These are phyloP conservation scores for Sarcophaga caerulescens DNA, from an alignment of 2,888 invertebrate species.

Conservation along the genomic window DNA sequence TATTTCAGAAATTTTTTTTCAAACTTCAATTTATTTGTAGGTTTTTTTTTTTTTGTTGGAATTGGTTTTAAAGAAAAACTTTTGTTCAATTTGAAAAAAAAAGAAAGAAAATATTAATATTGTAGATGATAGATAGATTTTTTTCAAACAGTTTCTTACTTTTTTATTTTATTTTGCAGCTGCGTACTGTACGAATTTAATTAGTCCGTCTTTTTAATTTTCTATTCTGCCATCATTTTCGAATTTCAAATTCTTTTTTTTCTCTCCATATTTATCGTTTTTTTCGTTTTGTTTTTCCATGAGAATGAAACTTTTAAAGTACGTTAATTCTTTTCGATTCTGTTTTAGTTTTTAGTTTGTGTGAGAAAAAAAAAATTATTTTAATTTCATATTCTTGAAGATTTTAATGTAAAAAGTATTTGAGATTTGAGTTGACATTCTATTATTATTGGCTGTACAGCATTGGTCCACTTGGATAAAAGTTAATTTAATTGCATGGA, in stretches of 20 bases:
- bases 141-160: constrained; percentile 43
- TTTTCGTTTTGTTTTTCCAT: constrained; percentile 10
- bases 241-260: constrained; percentile 8
- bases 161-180: constrained; percentile 45
- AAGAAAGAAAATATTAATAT: constrained; percentile 30
- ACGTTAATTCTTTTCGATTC: constrained; percentile 1
- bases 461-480: not conserved
- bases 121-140: constrained; percentile 42
- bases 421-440: constrained; percentile 45
- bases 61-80: constrained; percentile 45
- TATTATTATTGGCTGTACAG: constrained; percentile 31
- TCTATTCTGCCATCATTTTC: constrained; percentile 32
- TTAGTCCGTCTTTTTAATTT: constrained; percentile 57
- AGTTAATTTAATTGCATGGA: not conserved
- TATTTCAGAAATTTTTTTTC: constrained; percentile 41
- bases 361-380: too few species aligned
- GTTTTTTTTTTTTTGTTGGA: constrained; percentile 18
- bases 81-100: constrained; percentile 52
- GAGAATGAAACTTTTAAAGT: not conserved
- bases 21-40: constrained; percentile 19
- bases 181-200: constrained; percentile 64
- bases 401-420: constrained; percentile 37
- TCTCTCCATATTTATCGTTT: not conserved
- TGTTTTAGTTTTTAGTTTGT: not conserved
- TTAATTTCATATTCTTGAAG: not conserved